These are phyloP conservation scores for sheep (Ovis aries) DNA, from an alignment of 2,113 vertebrate species.

Conservation along the genomic window ARS-UI_Ramb_v3.0 NC_056066.1:40911501-40912000, in stretches of 20 bases:
- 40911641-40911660: background rate
- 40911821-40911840: background rate
- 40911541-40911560: background rate
- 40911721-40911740: background rate
- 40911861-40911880: background rate
- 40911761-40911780: background rate
- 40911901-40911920: background rate
- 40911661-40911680: background rate
- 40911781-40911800: background rate
- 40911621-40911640: background rate
- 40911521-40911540: background rate
- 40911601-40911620: background rate
- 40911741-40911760: background rate
- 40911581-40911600: background rate
- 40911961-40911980: fast-evolving
- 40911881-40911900: background rate
- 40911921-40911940: background rate
- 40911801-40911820: background rate
- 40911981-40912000: background rate
- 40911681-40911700: background rate
- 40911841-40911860: background rate
- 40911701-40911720: background rate
- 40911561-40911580: background rate
- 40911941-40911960: background rate
- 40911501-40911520: background rate